phyloP scores from a whole-genome alignment of 2,888 invertebrate species.

The Cheilosia grossa region DNA sequence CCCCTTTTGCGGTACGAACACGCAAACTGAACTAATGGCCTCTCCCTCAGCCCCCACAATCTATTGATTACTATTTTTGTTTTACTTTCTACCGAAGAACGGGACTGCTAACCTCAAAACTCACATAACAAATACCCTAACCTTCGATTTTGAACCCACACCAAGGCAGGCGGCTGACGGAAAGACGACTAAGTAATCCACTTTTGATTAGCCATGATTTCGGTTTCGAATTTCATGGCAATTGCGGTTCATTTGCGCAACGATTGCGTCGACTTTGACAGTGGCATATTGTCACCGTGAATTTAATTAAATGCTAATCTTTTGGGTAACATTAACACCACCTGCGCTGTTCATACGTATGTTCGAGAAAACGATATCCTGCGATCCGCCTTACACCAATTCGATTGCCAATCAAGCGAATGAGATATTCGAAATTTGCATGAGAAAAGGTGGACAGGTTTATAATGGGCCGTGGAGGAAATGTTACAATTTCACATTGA shows the following conservation, averaged over 20 bases:
- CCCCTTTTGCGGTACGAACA: constrained; percentile 44
- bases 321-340: constrained; percentile 25
- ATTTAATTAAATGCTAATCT: constrained; percentile 67
- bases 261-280: constrained; percentile 27
- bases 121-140: constrained; percentile 1
- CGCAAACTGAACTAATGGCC: constrained; percentile 36
- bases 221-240: constrained; percentile 41
- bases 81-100: neutral
- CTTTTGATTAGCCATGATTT: constrained; percentile 54
- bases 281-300: constrained; percentile 35
- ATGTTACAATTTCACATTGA: neutral
- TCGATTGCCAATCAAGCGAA: constrained; percentile 44
- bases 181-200: constrained; percentile 43
- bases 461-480: neutral
- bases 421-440: constrained; percentile 46
- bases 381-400: constrained; percentile 29
- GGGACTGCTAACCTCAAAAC: constrained; percentile 33
- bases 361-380: neutral
- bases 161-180: neutral
- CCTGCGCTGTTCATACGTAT: neutral
- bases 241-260: constrained; percentile 49
- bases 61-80: constrained; percentile 53
- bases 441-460: constrained; percentile 17
- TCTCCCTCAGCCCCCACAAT: constrained; percentile 9
- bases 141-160: constrained; percentile 8